phyloP scores from a whole-genome alignment of 2,113 vertebrate genomes.

The Morphnarchus princeps region DNA sequence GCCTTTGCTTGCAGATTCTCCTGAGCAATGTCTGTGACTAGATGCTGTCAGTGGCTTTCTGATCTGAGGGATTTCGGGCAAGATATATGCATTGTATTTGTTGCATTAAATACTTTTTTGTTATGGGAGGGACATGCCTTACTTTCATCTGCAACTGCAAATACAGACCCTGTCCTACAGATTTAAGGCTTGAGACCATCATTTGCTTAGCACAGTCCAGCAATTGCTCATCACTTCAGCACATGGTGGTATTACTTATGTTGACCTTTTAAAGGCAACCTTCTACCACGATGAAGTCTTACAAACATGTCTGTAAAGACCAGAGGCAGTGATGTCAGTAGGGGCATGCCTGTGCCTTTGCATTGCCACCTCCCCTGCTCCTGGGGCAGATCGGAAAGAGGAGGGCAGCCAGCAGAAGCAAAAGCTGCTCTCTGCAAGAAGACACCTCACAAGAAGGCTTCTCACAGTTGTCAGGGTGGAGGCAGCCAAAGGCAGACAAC shows the following conservation, averaged over 20 bases:
- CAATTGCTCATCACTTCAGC: not conserved
- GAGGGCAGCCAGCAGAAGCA: not conserved
- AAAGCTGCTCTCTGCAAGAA: not conserved
- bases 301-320: not conserved
- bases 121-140: not conserved
- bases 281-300: accelerated
- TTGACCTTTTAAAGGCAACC: not conserved
- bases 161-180: not conserved
- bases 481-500: not conserved
- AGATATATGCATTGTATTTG: not conserved
- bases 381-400: not conserved
- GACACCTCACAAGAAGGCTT: not conserved
- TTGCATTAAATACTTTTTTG: not conserved
- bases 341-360: not conserved
- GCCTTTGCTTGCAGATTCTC: not conserved
- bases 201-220: not conserved
- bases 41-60: not conserved
- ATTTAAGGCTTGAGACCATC: not conserved
- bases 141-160: not conserved
- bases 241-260: accelerated
- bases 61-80: not conserved
- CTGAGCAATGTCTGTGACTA: not conserved
- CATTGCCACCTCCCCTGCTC: not conserved
- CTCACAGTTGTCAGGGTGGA: not conserved
- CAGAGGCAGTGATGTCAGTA: not conserved